Percentiles rank a stretch among this genome's conserved stretches.
Evolutionary conservation across 2,888 invertebrate genomes (phyloP).

Genomic region (Osmoderma eremita): DNA sequence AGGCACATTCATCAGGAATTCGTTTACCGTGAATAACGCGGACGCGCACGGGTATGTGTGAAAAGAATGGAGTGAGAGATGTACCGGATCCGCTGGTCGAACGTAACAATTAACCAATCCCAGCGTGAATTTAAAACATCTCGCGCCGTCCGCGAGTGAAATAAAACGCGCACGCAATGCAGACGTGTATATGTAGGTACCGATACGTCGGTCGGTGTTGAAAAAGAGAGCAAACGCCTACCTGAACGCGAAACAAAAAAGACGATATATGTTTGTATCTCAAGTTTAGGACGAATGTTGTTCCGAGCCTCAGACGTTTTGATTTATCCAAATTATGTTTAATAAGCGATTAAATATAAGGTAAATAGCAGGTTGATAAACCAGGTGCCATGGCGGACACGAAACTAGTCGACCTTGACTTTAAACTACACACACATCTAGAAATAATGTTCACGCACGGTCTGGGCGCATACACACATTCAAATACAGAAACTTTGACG

Average conservation of each 20-base stretch:
- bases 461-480: slow-evolving; percentile 9
- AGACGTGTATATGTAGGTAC: not conserved
- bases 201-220: not conserved
- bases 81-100: slow-evolving; percentile 7
- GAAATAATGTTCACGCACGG: not conserved
- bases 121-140: slow-evolving; percentile 18
- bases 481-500: not conserved
- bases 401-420: slow-evolving; percentile 44
- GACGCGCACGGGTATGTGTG: not conserved
- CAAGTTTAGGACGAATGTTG: slow-evolving; percentile 3
- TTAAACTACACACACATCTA: slow-evolving; percentile 35
- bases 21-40: slow-evolving; percentile 19
- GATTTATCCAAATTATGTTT: slow-evolving; percentile 54
- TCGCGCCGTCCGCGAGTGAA: slow-evolving; percentile 6
- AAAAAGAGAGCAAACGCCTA: not conserved
- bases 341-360: slow-evolving; percentile 54
- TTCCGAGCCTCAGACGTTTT: slow-evolving; percentile 44
- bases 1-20: slow-evolving; percentile 13
- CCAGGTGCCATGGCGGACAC: slow-evolving; percentile 43
- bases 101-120: slow-evolving; percentile 37
- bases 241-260: slow-evolving; percentile 29
- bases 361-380: slow-evolving; percentile 53
- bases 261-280: not conserved
- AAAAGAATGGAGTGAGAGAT: not conserved
- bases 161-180: slow-evolving; percentile 1